Base-by-base conservation (phyloP, 2,113 vertebrate species). In the Cavia aperea region DNA sequence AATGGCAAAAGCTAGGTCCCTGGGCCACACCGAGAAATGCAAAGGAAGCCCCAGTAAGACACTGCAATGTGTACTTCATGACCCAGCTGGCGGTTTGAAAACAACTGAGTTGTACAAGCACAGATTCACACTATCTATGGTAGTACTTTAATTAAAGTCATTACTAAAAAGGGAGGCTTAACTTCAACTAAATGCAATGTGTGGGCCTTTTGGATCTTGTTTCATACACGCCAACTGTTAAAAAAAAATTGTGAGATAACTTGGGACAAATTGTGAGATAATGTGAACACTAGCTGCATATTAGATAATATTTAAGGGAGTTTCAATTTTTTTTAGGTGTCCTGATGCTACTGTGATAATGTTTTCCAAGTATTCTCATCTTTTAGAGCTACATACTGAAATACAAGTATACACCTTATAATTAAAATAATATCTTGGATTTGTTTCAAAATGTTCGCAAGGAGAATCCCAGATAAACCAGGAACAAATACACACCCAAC, bases 301-400 rank as follows among this genome's bases (percentile, higher is more conserved):
- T 70, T 85, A 90, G 79, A 79, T 62, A 29, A 92, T 63, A 68
- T 92, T 58, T 56, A 83, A 94, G 36, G 63, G 24, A 86, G 60
- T 90, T 19, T 86, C 72, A 21, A 68, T 77, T 56, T 39, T 39
- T 46, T 68, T 92, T 78, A 77, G 79, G 66, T 70, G 78, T 90
- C 36, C 58, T 49, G 31, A 86, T 49, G 24, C n/a, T 58, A 70
- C 15, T 75, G 54, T 33, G 23, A 51, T 36, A 72, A 65, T 88
- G 33, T 72, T 88, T 94, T 95, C 26, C 81, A 89, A 94, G 24
- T 51, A 26, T 21, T 92, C n/a, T 94, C 78, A 78, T 78, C 12
- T 54, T 89, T 73, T 92, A 89, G 75, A 79, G 39, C 19, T 75
- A 92, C 12, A 68, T 56, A 79, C 10, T 33, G 12, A 91, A 62